Evolutionary conservation across 2,888 invertebrate genomes (phyloP).

Genomic region (Physocephala rufipes): DNA sequence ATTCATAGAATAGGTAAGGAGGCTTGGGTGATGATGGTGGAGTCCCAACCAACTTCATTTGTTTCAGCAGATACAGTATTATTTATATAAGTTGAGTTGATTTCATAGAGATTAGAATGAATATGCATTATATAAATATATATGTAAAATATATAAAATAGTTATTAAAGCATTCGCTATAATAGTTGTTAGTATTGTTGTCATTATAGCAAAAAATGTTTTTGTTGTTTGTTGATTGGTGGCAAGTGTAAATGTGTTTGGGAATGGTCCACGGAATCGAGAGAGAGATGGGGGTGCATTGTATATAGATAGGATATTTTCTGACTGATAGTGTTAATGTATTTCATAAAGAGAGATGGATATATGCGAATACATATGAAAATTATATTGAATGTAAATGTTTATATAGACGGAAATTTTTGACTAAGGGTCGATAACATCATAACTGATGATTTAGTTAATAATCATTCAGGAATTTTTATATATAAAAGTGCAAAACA

Average conservation of each 20-base stretch:
- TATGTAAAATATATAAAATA: conserved; percentile 18
- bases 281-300: not conserved
- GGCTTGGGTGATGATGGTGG: not conserved
- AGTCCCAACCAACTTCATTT: conserved; percentile 9
- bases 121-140: too few relatives aligned
- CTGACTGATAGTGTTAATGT: conserved; percentile 12
- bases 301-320: not conserved
- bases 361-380: too few relatives aligned
- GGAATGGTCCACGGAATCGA: not conserved
- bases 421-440: too few relatives aligned
- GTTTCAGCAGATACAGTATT: conserved; percentile 29
- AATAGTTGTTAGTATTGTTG: too few relatives aligned
- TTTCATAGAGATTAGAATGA: conserved; percentile 5
- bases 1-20: not conserved
- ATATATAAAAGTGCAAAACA: too few relatives aligned
- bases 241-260: not conserved
- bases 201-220: too few relatives aligned
- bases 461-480: too few relatives aligned
- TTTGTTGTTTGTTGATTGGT: not conserved
- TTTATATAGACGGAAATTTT: too few relatives aligned
- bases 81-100: conserved; percentile 28
- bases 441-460: too few relatives aligned
- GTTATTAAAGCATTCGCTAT: conserved; percentile 31
- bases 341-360: too few relatives aligned
- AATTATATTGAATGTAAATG: too few relatives aligned